phyloP scores from a whole-genome alignment of 1,140 invertebrate genomes.

The Maconellicoccus hirsutus region DNA sequence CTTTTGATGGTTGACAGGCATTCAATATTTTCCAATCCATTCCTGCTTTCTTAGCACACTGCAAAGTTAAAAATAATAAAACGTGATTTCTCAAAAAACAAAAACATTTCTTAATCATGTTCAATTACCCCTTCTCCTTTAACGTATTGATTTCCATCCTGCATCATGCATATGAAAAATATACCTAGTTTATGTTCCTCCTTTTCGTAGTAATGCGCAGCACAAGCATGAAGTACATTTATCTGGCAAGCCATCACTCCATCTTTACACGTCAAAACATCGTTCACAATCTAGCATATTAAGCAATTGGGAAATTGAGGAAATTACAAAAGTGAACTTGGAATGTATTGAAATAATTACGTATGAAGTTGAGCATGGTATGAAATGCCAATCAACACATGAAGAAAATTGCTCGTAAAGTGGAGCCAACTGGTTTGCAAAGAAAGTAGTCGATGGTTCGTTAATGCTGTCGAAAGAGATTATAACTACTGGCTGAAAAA shows the following conservation, averaged over 20 bases:
- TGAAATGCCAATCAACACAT: background rate
- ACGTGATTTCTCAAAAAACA: no score
- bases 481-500: background rate
- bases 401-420: background rate
- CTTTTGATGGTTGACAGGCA: background rate
- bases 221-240: background rate
- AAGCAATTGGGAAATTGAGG: no score
- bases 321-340: background rate
- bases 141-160: background rate
- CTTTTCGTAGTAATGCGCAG: background rate
- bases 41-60: background rate
- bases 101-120: no score
- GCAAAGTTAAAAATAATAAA: background rate
- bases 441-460: background rate
- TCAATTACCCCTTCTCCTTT: background rate
- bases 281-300: background rate
- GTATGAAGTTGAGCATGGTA: background rate
- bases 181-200: background rate
- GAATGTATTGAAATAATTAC: background rate
- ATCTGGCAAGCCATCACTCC: background rate
- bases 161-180: conserved; percentile 2
- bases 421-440: background rate
- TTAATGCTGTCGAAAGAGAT: background rate
- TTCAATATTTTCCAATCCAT: background rate
- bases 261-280: background rate